Base-by-base conservation (phyloP, 2,888 invertebrate species). In the Eumacrocentrus americanus region DNA sequence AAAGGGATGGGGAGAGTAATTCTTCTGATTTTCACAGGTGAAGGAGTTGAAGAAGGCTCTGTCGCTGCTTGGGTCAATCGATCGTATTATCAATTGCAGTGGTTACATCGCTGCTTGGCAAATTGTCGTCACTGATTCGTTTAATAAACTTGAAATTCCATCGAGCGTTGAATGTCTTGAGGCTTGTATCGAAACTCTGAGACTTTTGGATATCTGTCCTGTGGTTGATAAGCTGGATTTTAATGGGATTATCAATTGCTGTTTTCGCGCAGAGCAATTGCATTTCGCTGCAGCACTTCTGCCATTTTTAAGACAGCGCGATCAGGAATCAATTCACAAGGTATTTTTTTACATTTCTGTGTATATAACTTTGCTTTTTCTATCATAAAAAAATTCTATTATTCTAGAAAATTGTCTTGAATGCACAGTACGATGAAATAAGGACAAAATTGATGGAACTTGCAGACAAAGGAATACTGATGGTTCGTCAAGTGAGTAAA, bases 91-190 rank as follows among this genome's bases (percentile, higher is more conserved):
- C 16, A 72, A 70, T 58, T 70, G 67, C n/a, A 61, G 62, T 29
- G 77, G 77, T 20, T 79, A 75, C 53, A 54, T 70, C 48, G 58
- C 64, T 11, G 75, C 71, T 20, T 79, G 79, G 79, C 76, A 79
- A 65, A 48, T 69, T 6, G 58, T 74, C 1, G 64, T 75, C 16
- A 63, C 64, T 11, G 70, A 73, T 48, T 69, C 78, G 3, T 77
- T 79, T 44, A 65, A 60, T 53, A 72, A 72, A 62, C 68, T 76
- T 47, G 70, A 74, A 48, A 25, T 38, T 0, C 50, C 50, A 29
- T 67, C 72, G 2, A 67, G 59, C 14, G 22, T 59, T 9, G 68
- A 72, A 52, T 72, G 72, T 67, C 61, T 73, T 5, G 62, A 72
- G n/a, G 68, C 72, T 44, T 78, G 76, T 20, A 50, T 75, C 14